Evolutionary conservation across 2,113 vertebrate genomes (phyloP), one percentile per base, ranked within the genome.

Genomic region (Lepisosteus oculatus): DNA sequence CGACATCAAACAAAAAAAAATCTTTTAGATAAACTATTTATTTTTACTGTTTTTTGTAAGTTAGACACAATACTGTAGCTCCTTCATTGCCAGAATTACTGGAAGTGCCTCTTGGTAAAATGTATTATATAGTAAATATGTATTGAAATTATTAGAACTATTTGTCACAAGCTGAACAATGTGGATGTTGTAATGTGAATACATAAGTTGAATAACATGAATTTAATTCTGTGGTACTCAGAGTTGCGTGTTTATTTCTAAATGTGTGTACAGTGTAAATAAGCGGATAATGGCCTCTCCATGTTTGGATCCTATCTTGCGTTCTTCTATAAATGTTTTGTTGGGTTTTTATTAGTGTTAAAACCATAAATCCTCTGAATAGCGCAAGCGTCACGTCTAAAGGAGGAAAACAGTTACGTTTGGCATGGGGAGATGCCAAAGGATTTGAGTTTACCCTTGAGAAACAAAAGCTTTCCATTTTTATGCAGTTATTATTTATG

Each of bases 31-130:
- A 88, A 81, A 91, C 92, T 95, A 95, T 96, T 96, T 96, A 96
- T 96, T 96, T 97, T 95, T 95, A 93, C 93, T 91, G 88, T 93
- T 95, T 72, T 91, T 91, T 95, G 92, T 93, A 95, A 94, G 91
- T 90, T 94, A 95, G 93, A 95, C 89, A 95, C 90, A 90, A 93
- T 93, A 93, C 91, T 94, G 92, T 95, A 94, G 90, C 87, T 95
- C 89, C 85, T 89, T 91, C 90, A 89, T 94, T 90, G 90, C 92
- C 93, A 96, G 93, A 95, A 85, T 94, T 94, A 92, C 90, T 95
- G 93, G 93, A 97, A 97, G 94, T 97, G 95, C 95, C 95, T 96
- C 94, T 93, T 88, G 87, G 89, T 94, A 93, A 90, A 92, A 92
- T 93, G 92, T 95, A 95, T 92, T 89, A 92, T 96, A 95, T 77